Conservation (phyloP, 2,113 vertebrate genomes). For the Fregetta grallaria region DNA sequence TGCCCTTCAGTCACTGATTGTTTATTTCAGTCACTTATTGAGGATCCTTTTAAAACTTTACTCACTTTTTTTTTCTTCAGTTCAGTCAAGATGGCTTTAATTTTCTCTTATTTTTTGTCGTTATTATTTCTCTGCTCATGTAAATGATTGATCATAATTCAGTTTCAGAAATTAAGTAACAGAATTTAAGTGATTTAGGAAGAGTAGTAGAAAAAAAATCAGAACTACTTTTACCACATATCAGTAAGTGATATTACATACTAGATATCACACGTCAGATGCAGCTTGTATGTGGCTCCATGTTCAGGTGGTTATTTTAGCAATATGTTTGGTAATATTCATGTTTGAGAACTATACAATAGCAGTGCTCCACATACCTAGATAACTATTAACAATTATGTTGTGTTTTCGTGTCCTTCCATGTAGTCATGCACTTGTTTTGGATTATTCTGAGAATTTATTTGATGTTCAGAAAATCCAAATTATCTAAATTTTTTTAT, state of each 20-base stretch:
- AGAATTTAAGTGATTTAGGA: background rate
- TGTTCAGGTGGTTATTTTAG: background rate
- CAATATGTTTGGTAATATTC: background rate
- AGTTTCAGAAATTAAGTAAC: background rate
- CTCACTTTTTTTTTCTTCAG: background rate
- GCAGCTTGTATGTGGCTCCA: background rate
- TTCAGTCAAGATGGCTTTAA: background rate
- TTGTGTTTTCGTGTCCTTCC: background rate
- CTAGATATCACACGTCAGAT: background rate
- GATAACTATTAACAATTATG: background rate
- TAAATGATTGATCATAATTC: background rate
- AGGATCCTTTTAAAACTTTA: background rate
- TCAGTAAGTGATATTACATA: background rate
- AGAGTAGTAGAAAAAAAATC: background rate
- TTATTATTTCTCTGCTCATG: background rate
- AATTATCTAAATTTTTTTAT: background rate
- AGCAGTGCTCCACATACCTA: background rate
- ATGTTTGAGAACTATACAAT: background rate
- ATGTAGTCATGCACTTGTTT: background rate
- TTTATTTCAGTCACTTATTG: background rate
- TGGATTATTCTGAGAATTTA: background rate
- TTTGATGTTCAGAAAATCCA: background rate
- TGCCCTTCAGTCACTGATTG: background rate
- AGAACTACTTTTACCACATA: background rate
- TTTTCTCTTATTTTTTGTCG: background rate